phyloP scores from a whole-genome alignment of 2,888 invertebrate genomes.

The Iphiclides podalirius region DNA sequence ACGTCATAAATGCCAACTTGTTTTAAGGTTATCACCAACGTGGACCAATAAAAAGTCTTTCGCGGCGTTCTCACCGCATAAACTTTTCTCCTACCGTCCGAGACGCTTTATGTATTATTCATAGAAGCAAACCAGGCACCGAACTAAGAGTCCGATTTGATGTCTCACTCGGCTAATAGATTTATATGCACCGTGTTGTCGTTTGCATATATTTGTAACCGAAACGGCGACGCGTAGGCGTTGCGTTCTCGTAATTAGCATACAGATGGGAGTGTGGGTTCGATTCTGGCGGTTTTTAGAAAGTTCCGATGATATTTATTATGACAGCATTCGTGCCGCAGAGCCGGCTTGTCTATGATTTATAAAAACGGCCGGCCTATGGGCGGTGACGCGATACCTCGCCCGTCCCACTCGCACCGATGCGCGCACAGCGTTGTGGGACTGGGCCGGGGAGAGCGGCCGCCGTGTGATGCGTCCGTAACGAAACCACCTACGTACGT shows the following conservation, averaged over 20 bases:
- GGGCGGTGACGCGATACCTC: constrained; percentile 18
- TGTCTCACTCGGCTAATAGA: constrained; percentile 38
- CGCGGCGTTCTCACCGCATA: background rate
- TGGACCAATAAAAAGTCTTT: constrained; percentile 9
- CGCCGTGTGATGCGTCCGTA: constrained; percentile 19
- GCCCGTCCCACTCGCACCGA: constrained; percentile 1
- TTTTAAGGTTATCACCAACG: background rate
- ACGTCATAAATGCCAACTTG: background rate
- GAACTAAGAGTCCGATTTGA: constrained; percentile 34
- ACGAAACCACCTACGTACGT: constrained; percentile 22
- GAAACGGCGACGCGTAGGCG: constrained; percentile 34
- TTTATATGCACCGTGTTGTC: constrained; percentile 33
- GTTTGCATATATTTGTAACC: constrained; percentile 42
- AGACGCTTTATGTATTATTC: constrained; percentile 28
- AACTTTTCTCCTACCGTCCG: too few species aligned
- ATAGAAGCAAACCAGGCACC: constrained; percentile 25
- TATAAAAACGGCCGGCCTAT: constrained; percentile 32
- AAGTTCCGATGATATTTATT: constrained; percentile 42
- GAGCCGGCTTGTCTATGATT: constrained; percentile 35
- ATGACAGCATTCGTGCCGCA: constrained; percentile 33
- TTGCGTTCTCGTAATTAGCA: constrained; percentile 37
- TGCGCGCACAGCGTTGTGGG: background rate
- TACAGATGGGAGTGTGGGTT: constrained; percentile 41
- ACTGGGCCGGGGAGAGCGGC: background rate
- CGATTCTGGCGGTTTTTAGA: constrained; percentile 41